Evolutionary conservation across 1,140 invertebrate genomes (phyloP).

Genomic region (Zaprionus capensis): DNA sequence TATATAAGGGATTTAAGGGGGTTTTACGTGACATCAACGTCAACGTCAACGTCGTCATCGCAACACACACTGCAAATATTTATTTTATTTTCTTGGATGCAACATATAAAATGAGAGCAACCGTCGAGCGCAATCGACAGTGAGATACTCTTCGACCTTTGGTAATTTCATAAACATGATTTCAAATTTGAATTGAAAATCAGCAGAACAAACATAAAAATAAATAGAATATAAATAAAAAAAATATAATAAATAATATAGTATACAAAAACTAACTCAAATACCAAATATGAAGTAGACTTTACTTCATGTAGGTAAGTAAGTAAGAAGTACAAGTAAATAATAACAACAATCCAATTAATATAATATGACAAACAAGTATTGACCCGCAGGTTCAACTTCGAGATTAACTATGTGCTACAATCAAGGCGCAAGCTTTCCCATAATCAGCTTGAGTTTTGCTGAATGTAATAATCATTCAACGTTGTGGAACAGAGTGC

Average conservation of each 20-base stretch:
- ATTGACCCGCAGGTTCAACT: not conserved
- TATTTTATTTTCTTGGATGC: slow-evolving; percentile 50
- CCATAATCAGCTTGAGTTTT: not conserved
- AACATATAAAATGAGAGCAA: slow-evolving; percentile 24
- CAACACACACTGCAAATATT: slow-evolving; percentile 51
- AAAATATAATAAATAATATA: too few relatives aligned
- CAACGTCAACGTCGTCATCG: slow-evolving; percentile 32
- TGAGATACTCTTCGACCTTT: too few relatives aligned
- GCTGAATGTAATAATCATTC: not conserved
- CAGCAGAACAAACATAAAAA: not conserved
- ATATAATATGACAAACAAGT: not conserved
- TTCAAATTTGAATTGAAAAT: too few relatives aligned
- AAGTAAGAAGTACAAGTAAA: too few relatives aligned
- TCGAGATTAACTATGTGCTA: not conserved
- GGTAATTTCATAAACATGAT: not conserved
- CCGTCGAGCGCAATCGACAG: too few relatives aligned
- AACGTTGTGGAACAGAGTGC: not conserved
- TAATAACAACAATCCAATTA: not conserved
- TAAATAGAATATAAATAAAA: too few relatives aligned
- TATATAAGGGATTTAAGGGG: slow-evolving; percentile 49
- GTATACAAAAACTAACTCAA: not conserved
- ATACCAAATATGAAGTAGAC: too few relatives aligned
- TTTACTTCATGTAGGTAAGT: too few relatives aligned
- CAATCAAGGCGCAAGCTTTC: not conserved
- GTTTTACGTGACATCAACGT: slow-evolving; percentile 5